Evolutionary conservation across 2,113 vertebrate species (phyloP), one percentile per base, ranked within the genome.

Genomic region (Cinclus mexicanus): DNA sequence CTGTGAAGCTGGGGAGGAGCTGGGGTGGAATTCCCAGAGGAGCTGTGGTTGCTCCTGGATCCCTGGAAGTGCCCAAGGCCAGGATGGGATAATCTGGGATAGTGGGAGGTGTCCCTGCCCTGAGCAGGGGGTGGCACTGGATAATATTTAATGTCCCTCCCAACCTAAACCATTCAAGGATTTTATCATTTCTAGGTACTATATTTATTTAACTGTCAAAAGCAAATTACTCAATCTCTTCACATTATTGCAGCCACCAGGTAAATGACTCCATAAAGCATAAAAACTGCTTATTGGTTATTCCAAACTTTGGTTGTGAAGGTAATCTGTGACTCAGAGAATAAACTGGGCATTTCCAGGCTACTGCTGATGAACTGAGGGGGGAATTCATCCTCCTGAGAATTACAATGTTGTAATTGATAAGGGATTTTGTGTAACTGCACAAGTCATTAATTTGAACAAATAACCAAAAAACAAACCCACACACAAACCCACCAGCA

Each of bases 1-100:
- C 37, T 9, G 7, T 0, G 67, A 63, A 20, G 31, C 17, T 39
- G 39, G 14, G 1, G 12, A 70, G 6, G 8, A n/a, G 10, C n/a
- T 49, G 56, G 23, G 41, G 10, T 35, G 31, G 44, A 19, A 33
- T 74, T 57, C 23, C 37, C 52, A 63, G 65, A 70, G 10, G 0
- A 11, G 20, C 29, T 63, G 16, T 24, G 47, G 56, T 47, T 87
- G 64, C 6, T 7, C 18, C 39, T 65, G 60, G 35, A 47, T 35
- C 47, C 39, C 57, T 72, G 57, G 13, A 0, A 46, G 12, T 37
- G 47, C 0, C 68, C 26, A 26, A 72, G 56, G 28, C n/a, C 64
- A 28, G 74, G 10, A 6, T 39, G 39, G 59, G 65, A 15, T 28
- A 10, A 7, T 0, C 55, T 28, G 28, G 19, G 22, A 33, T 1